Evolutionary conservation across 2,113 vertebrate species (phyloP), one percentile per base, ranked within the genome.

Genomic region (Phaetusa simplex): DNA sequence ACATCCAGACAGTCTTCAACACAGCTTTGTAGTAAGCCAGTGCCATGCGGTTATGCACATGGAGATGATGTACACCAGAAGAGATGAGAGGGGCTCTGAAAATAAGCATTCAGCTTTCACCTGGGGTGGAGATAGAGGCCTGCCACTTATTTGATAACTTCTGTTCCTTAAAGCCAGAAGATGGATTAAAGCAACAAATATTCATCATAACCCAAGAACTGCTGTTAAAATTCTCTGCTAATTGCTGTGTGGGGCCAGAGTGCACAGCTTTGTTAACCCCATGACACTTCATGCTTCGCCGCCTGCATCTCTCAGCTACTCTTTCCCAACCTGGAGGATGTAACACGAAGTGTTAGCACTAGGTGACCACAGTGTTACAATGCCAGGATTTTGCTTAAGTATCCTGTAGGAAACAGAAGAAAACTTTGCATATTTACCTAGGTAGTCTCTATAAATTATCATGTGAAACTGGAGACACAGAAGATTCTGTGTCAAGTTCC

Each of bases 21-120:
- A 20, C 3, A 6, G 15, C 20, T 85, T 78, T 55, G 40, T 14
- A 65, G 55, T 7, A 67, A 32, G 14, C 24, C 65, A 59, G 24
- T 49, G 36, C 36, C 7, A 2, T 15, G 32, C 34, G 70, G 36
- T 14, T 74, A 11, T 1, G 3, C 58, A 30, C 24, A 8, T 1
- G 40, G 49, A 49, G 32, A 16, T 73, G 73, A 18, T 0, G 0
- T 38, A 5, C 21, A 23, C 56, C 23, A 9, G 20, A 67, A 70
- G 45, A 66, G 30, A 30, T 23, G 23, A 70, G 61, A 78, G 38
- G 2, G 27, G 21, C 61, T 79, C 50, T 0, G 1, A 70, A 82
- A 72, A 50, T 34, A 59, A 53, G 1, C 12, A 49, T 53, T 56
- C 15, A 52, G 34, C 29, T 88, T 91, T 62, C 53, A 56, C 9